Base-by-base conservation (phyloP, 92 coral and sea anemone species). In the Chrysogorgia sp. region DNA sequence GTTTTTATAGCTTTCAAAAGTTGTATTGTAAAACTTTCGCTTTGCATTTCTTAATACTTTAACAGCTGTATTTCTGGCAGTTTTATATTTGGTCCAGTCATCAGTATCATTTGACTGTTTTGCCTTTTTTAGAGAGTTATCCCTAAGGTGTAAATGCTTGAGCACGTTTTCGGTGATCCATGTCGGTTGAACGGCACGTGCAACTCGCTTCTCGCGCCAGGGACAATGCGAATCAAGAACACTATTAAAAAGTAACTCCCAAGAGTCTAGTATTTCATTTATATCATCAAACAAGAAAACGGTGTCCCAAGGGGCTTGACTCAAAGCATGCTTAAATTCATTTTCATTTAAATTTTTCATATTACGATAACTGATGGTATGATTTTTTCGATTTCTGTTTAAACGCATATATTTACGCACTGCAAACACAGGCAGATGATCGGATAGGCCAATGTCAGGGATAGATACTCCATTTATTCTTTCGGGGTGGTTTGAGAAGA, bases 51-150 rank as follows among this genome's bases (percentile, higher is more conserved):
- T 37, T 37, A 37, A 5, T 12, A 37, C 5, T 37, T 37, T 37
- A 4, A 37, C 43, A 37, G 43, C 43, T 4, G 12, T 37, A 37
- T 37, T 37, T 37, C 12, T 37, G 5, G 6, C 43, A 4, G 5
- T 84, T 45, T 74, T 58, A 74, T 63, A 88, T 17, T 50, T 59
- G 23, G 40, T 12, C 85, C 82, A 87, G 58, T 77, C 74, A 21
- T 28, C 35, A 13, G 70, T 24, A 76, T 37, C 49, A 24, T 40
- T 65, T 40, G 85, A 84, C 2, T 52, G 78, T n/a, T 56, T 35
- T 21, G 83, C 83, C 34, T 67, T 79, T 2, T 37, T 37, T 37
- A 37, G 12, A 37, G 6, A 37, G 12, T 5, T 12, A 37, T 37
- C 43, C 6, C 43, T 5, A 4, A 12, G 5, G 5, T 37, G 6